Conservation (phyloP, 2,113 vertebrate genomes). For the Hippotragus niger region DNA sequence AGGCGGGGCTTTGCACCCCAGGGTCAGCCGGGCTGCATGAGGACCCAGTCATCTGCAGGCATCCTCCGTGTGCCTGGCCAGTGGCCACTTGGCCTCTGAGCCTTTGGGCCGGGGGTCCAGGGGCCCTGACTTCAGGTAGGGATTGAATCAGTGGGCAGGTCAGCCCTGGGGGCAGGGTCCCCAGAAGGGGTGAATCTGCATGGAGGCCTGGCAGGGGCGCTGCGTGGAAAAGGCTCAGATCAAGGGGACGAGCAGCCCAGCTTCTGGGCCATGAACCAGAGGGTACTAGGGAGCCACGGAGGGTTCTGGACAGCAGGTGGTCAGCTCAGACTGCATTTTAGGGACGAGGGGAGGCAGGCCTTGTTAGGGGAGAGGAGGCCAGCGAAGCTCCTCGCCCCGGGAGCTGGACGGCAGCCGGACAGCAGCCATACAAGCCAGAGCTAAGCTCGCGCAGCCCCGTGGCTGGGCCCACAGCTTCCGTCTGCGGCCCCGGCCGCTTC, state of each 20-base stretch:
- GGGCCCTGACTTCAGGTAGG: neutral
- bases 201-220: neutral
- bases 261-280: neutral
- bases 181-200: neutral
- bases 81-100: neutral
- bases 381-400: accelerated
- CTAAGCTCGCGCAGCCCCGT: accelerated
- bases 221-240: too few species aligned
- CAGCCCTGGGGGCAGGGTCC: neutral
- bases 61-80: accelerated
- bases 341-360: neutral
- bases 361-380: neutral
- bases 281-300: neutral
- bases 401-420: accelerated
- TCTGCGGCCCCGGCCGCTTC: accelerated
- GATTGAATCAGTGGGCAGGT: neutral
- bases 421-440: neutral
- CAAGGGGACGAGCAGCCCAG: neutral
- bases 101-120: neutral
- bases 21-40: accelerated
- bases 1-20: accelerated
- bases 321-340: neutral
- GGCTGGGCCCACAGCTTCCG: neutral
- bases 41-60: neutral
- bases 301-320: neutral